Evolutionary conservation across 2,797 vertebrate species (phyloP).

Genomic region (Betta splendens): DNA sequence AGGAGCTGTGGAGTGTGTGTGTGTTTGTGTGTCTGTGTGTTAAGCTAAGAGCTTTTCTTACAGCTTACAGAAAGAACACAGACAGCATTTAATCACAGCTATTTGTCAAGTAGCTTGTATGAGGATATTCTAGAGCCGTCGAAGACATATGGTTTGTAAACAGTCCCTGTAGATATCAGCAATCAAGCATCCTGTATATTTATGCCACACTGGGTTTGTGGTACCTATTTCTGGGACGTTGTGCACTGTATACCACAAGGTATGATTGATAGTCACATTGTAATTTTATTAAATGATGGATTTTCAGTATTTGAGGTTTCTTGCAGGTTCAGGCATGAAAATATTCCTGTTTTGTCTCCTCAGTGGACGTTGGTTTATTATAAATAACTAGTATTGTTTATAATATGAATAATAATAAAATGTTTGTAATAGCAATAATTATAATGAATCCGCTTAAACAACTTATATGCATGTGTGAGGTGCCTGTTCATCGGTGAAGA

Average conservation of each 20-base stretch:
- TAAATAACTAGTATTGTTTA: not conserved
- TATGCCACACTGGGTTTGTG: slow-evolving; percentile 10
- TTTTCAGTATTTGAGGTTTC: not conserved
- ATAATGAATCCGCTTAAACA: slow-evolving; percentile 1
- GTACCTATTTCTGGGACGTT: slow-evolving; percentile 1
- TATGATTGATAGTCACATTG: not conserved
- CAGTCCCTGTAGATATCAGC: slow-evolving; percentile 26
- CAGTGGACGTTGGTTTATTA: not conserved
- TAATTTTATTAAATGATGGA: not conserved
- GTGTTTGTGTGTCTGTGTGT: slow-evolving; percentile 46
- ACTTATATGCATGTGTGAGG: slow-evolving; percentile 25
- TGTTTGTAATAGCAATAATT: not conserved
- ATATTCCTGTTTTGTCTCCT: not conserved
- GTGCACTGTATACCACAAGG: not conserved
- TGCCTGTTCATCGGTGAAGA: slow-evolving; percentile 17
- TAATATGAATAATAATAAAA: not conserved
- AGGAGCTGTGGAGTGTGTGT: slow-evolving; percentile 54
- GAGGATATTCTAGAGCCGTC: slow-evolving; percentile 48
- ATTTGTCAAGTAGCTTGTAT: slow-evolving; percentile 64
- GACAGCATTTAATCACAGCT: slow-evolving; percentile 71
- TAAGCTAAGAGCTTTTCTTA: slow-evolving; percentile 72
- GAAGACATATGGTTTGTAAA: slow-evolving; percentile 54
- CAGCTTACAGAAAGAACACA: slow-evolving; percentile 67
- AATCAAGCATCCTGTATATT: slow-evolving; percentile 14
- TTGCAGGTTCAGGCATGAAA: too few species aligned